Evolutionary conservation across 37 sponge, comb jelly and placozoan genomes (phyloP).

Genomic region (Hexactinellida sp.): DNA sequence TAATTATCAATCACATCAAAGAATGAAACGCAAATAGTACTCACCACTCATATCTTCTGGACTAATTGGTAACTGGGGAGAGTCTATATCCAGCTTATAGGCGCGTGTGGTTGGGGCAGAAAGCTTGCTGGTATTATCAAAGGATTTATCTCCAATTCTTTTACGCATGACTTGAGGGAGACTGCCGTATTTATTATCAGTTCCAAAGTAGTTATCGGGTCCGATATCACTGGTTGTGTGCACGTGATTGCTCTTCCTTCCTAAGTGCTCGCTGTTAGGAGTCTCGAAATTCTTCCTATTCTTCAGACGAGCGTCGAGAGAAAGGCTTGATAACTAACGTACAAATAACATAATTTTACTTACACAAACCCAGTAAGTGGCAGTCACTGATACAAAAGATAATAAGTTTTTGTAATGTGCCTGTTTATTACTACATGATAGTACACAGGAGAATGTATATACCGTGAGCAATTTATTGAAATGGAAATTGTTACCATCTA

Average conservation of each 20-base stretch:
- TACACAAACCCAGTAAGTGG: no score
- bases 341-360: background rate
- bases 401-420: no score
- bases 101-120: background rate
- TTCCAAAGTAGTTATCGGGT: background rate
- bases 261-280: background rate
- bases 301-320: background rate
- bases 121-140: background rate
- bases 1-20: no score
- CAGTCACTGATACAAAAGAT: no score
- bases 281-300: background rate
- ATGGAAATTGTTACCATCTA: no score
- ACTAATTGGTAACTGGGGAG: background rate
- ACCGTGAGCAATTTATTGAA: no score
- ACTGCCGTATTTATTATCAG: slow-evolving; percentile 4
- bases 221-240: background rate
- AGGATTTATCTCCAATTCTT: background rate
- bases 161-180: background rate
- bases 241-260: background rate
- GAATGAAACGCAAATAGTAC: no score
- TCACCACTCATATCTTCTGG: background rate
- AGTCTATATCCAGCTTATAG: background rate
- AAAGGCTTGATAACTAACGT: background rate
- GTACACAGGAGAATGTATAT: no score
- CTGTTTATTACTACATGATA: no score